Evolutionary conservation across 2,113 vertebrate genomes (phyloP).

Genomic region (Pimephales promelas): DNA sequence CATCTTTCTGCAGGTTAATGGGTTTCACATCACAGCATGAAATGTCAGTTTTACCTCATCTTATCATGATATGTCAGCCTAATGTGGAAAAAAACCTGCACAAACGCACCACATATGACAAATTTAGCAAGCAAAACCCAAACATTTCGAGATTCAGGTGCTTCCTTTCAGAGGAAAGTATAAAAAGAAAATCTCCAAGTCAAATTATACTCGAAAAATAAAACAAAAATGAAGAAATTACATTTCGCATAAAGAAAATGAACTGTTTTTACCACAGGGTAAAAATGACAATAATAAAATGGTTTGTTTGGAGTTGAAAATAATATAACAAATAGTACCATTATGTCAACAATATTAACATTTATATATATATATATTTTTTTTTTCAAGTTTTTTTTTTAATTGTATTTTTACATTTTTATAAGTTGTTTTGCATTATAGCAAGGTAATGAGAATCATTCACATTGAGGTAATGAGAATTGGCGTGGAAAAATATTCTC

Average conservation of each 20-base stretch:
- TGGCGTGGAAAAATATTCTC: no score
- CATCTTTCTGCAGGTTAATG: neutral
- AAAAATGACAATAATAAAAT: neutral
- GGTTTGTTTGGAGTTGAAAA: no score
- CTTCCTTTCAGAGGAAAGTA: neutral
- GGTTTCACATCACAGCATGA: slow-evolving; percentile 4
- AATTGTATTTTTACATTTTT: no score
- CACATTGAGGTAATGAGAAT: no score
- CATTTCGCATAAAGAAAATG: neutral
- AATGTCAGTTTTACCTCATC: slow-evolving; percentile 11
- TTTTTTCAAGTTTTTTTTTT: no score
- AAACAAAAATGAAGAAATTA: neutral
- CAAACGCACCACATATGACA: neutral
- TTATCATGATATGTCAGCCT: neutral
- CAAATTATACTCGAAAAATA: neutral
- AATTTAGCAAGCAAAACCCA: neutral
- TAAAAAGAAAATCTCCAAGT: neutral
- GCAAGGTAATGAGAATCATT: no score
- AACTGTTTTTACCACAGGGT: no score
- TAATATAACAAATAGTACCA: no score
- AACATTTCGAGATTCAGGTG: neutral
- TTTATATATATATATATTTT: no score
- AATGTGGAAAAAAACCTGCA: neutral
- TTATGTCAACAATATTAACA: no score
- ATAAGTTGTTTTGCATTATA: no score